Percentiles rank a stretch among this genome's conserved stretches.
These are phyloP conservation scores for Pelusios castaneus DNA, from an alignment of 2,113 vertebrate species.

Conservation along the genomic window DNA sequence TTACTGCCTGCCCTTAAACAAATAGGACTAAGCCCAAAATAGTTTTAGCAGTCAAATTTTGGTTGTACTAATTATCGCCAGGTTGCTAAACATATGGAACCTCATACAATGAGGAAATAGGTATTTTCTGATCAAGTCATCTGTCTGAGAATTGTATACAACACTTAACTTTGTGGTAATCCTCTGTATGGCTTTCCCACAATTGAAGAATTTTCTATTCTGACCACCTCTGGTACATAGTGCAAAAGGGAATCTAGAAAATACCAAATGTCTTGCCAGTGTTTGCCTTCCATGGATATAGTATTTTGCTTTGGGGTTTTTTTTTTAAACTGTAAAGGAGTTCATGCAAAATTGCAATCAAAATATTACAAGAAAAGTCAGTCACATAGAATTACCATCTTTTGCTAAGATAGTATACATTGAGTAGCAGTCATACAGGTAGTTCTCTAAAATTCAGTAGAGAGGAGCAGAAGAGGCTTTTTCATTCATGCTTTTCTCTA, in stretches of 20 bases:
- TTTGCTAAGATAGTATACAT: not conserved
- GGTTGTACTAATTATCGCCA: not conserved
- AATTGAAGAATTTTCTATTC: constrained; percentile 17
- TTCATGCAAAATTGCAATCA: not conserved
- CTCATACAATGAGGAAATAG: constrained; percentile 23
- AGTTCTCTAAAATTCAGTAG: constrained; percentile 23
- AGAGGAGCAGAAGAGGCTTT: not conserved
- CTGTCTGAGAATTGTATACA: constrained; percentile 24
- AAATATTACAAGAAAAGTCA: not conserved
- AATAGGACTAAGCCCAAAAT: not conserved
- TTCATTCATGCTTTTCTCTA: not conserved
- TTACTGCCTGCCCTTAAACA: not conserved
- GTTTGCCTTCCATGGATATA: not conserved
- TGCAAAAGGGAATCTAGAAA: not conserved
- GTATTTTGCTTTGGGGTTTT: not conserved
- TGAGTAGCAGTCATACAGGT: not conserved
- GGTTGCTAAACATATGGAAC: constrained; percentile 28
- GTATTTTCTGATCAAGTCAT: constrained; percentile 45
- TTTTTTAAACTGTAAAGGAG: not conserved
- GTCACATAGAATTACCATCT: constrained; percentile 16
- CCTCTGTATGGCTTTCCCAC: not conserved
- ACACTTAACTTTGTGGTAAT: constrained; percentile 10
- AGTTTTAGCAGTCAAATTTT: constrained; percentile 21
- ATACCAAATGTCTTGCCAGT: not conserved
- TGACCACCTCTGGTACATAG: not conserved